A percentile compares a stretch with the other conserved stretches of the same genome.
Evolutionary conservation across 2,888 invertebrate species (phyloP).

Genomic region (Odontothrips loti): DNA sequence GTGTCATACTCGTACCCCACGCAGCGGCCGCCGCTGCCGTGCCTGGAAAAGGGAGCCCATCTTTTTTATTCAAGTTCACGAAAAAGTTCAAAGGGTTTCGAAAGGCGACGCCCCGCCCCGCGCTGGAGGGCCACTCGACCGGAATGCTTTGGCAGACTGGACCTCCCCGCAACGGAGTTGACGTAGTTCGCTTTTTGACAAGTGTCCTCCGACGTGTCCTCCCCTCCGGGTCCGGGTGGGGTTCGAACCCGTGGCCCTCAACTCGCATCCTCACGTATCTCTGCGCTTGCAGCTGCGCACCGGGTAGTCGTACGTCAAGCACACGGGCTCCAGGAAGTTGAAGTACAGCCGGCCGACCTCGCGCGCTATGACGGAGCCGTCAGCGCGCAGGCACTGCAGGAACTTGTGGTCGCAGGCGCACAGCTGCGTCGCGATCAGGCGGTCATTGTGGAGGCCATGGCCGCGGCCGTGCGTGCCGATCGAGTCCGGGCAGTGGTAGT

Average conservation of each 20-base stretch:
- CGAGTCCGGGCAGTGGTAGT: slow-evolving; percentile 61
- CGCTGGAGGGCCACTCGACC: too few relatives aligned
- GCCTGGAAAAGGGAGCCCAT: too few relatives aligned
- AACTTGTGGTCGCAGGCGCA: slow-evolving; percentile 21
- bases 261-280: neutral
- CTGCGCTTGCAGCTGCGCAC: neutral
- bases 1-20: slow-evolving; percentile 11
- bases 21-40: neutral
- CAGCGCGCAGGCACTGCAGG: slow-evolving; percentile 5
- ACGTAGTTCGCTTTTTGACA: too few relatives aligned
- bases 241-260: too few relatives aligned
- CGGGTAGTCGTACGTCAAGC: slow-evolving; percentile 22
- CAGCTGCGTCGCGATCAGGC: slow-evolving; percentile 55
- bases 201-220: too few relatives aligned
- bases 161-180: too few relatives aligned
- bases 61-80: too few relatives aligned
- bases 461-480: slow-evolving; percentile 58
- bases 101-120: too few relatives aligned
- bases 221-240: too few relatives aligned
- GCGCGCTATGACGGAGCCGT: slow-evolving; percentile 1
- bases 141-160: too few relatives aligned
- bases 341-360: slow-evolving; percentile 10
- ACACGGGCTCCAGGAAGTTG: slow-evolving; percentile 19
- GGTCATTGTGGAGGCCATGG: slow-evolving; percentile 63
- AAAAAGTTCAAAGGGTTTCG: too few relatives aligned